Percentiles rank a stretch among this genome's conserved stretches.
Evolutionary conservation across 2,797 vertebrate species (phyloP).

Genomic region (Oophaga sylvatica): DNA sequence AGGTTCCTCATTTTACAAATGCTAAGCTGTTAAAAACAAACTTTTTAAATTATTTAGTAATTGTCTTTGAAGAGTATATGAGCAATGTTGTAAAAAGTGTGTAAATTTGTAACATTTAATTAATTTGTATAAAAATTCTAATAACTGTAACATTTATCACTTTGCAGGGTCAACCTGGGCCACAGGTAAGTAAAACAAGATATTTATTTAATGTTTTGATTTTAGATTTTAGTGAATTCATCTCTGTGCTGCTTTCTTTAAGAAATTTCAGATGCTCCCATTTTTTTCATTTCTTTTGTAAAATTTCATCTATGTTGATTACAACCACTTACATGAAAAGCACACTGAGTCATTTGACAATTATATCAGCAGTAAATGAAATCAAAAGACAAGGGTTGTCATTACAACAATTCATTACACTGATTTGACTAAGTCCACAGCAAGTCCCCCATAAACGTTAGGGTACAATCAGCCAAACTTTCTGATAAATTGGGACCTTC

Average conservation of each 20-base stretch:
- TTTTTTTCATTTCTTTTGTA: neutral
- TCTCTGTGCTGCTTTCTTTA: neutral
- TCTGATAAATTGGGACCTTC: no score
- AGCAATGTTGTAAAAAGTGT: no score
- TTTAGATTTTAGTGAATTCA: neutral
- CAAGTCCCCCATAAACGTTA: no score
- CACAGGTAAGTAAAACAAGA: conserved; percentile 74
- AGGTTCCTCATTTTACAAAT: neutral
- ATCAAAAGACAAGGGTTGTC: no score
- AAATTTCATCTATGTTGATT: neutral
- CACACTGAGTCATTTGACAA: no score
- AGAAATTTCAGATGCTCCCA: neutral
- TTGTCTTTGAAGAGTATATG: no score
- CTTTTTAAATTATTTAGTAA: no score
- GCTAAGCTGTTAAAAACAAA: no score
- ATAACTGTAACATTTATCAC: conserved; percentile 52
- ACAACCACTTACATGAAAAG: neutral
- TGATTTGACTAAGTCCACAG: no score
- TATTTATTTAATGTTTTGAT: conserved; percentile 31
- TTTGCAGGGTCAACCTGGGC: conserved; percentile 79
- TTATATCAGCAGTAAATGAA: no score
- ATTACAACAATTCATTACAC: no score
- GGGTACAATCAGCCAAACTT: no score
- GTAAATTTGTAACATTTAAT: neutral
- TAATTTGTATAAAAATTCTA: neutral